phyloP scores from a whole-genome alignment of 2,797 vertebrate genomes.

The Paratrypauchen microcephalus region DNA sequence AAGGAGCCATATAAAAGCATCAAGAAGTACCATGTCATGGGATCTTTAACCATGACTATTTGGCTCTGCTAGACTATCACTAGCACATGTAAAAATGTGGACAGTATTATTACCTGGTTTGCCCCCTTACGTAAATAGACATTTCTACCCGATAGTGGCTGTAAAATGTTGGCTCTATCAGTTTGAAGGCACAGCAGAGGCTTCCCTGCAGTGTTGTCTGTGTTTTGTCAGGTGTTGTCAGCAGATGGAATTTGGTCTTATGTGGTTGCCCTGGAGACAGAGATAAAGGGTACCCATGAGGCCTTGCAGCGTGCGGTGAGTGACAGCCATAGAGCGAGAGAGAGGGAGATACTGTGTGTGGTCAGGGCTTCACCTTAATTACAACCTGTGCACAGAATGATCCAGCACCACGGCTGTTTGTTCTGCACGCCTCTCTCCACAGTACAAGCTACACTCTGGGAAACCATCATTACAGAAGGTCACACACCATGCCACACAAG shows the following conservation, averaged over 20 bases:
- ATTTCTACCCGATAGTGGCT: conserved; percentile 1
- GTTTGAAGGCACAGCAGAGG: conserved; percentile 22
- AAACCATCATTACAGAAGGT: conserved; percentile 24
- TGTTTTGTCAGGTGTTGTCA: conserved; percentile 56
- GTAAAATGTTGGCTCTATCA: conserved; percentile 14
- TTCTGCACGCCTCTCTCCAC: conserved; percentile 12
- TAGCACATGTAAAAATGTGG: neutral
- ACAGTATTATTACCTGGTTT: neutral
- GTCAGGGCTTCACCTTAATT: conserved; percentile 43
- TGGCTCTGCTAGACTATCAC: neutral
- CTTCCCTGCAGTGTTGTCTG: conserved; percentile 37
- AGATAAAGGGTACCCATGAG: conserved; percentile 59
- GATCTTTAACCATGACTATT: neutral
- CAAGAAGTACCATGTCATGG: too few relatives aligned
- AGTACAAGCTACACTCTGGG: conserved; percentile 1
- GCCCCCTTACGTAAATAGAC: neutral
- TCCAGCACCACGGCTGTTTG: conserved; percentile 12
- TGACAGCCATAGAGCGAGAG: conserved; percentile 50
- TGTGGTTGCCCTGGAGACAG: conserved; percentile 67
- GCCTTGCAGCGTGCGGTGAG: conserved; percentile 38
- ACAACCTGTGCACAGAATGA: conserved; percentile 24
- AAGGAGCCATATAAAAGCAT: too few relatives aligned
- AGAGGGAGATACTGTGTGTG: conserved; percentile 33
- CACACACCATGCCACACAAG: conserved; percentile 9
- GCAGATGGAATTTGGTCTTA: conserved; percentile 58